phyloP scores from a whole-genome alignment of 2,797 vertebrate genomes.

The Macropodus opercularis region DNA sequence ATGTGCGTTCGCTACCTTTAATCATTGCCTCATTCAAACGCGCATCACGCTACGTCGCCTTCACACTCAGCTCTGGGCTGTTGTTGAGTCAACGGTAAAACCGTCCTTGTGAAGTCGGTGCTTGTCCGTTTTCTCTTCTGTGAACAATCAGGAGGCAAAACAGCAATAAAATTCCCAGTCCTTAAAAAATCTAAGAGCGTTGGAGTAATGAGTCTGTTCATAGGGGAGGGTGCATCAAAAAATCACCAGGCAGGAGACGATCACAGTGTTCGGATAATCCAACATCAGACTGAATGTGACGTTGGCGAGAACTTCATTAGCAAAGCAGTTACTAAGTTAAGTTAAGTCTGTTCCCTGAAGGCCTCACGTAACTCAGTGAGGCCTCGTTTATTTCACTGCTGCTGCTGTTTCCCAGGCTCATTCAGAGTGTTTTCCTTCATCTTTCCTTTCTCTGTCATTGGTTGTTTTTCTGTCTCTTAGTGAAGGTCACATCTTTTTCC shows the following conservation, averaged over 20 bases:
- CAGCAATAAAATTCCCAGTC: background rate
- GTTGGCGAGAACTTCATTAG: conserved; percentile 12
- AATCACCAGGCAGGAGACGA: background rate
- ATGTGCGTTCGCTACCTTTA: conserved; percentile 1
- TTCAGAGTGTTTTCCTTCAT: conserved; percentile 8
- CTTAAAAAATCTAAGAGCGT: conserved; percentile 10
- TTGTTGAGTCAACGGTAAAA: conserved; percentile 4
- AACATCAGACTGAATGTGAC: conserved; percentile 7
- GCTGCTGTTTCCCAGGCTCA: no score
- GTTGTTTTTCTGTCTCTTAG: background rate
- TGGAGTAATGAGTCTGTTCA: background rate
- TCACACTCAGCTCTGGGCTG: conserved; percentile 11
- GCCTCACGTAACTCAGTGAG: conserved; percentile 47
- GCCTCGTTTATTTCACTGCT: conserved; percentile 41
- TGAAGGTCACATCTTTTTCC: conserved; percentile 13
- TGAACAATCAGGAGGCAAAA: background rate
- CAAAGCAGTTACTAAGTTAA: conserved; percentile 44
- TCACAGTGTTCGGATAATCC: conserved; percentile 11
- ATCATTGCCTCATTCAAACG: background rate
- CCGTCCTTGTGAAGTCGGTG: background rate
- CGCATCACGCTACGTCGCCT: background rate
- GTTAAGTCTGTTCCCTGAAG: conserved; percentile 56
- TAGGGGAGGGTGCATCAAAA: conserved; percentile 7
- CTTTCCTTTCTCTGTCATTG: conserved; percentile 19
- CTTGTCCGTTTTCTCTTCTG: background rate